Base-by-base conservation (phyloP, 1,140 invertebrate species). In the Bombus superbus region DNA sequence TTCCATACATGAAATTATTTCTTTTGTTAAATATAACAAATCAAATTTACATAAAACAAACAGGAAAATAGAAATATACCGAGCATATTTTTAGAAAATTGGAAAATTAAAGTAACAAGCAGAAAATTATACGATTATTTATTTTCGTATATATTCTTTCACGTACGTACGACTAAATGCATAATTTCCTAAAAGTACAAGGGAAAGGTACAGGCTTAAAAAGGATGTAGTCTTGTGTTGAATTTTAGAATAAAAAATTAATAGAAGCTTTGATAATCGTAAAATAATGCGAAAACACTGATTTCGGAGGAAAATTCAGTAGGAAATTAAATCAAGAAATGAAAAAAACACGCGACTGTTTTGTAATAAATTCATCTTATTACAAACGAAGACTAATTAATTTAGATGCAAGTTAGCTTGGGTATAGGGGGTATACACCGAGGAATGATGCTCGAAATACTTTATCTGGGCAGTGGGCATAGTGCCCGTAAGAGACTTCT, bases 401-500 rank as follows among this genome's bases (percentile, higher is more conserved):
- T 79, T 72, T 72, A 79, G 40, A 72, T n/a, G 6, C 6, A n/a
- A 22, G 42, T 69, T 71, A 10, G 11, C n/a, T 40, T 25, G 44
- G 42, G 42, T 3, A 77, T 11, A 78, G 40, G 32, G 44, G 47
- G 11, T 64, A 38, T 11, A 25, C 47, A 76, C 57, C 75, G 68
- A 38, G 35, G 32, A 44, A 66, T 4, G 13, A 77, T 78, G 88
- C 91, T 90, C 91, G 92, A 94, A 94, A 94, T 93, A 94, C 81
- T 86, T 91, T 59, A 83, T 86, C 86, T 47, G 69, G 89, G 89
- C 76, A 84, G 83, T 91, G 92, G 92, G 93, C 93, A 93, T 93
- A 89, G 90, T 93, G 93, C 93, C 92, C 91, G 85, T 86, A 68
- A 90, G 18, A 73, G 64, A 81, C 81, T 69, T 90, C 83, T 42